A percentile compares a stretch with the other conserved stretches of the same genome.
phyloP scores from a whole-genome alignment of 1,140 invertebrate species.

The Bombus confusus region DNA sequence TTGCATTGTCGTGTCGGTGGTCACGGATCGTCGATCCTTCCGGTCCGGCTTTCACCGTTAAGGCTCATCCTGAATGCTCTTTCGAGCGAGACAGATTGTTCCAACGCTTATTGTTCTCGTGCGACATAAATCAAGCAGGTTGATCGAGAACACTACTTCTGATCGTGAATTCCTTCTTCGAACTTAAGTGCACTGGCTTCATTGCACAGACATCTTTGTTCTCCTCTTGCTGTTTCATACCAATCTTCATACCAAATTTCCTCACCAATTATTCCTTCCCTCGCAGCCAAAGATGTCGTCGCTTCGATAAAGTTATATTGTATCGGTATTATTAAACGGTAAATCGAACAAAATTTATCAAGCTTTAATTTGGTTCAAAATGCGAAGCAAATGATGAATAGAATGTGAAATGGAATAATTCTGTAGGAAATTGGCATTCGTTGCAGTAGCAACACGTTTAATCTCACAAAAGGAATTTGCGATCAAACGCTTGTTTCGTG shows the following conservation, averaged over 20 bases:
- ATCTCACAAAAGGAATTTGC: too few relatives aligned
- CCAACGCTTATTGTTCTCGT: conserved; percentile 59
- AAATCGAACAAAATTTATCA: too few relatives aligned
- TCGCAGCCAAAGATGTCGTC: too few relatives aligned
- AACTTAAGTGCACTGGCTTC: background rate
- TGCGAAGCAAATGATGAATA: too few relatives aligned
- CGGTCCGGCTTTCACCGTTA: conserved; percentile 71
- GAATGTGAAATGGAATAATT: too few relatives aligned
- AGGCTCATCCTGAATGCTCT: conserved; percentile 67
- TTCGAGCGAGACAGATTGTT: conserved; percentile 65
- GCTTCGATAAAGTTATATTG: too few relatives aligned
- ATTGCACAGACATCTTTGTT: background rate
- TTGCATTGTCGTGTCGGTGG: conserved; percentile 58
- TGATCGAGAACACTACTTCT: conserved; percentile 35
- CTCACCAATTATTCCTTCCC: background rate
- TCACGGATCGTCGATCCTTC: conserved; percentile 70
- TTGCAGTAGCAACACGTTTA: too few relatives aligned
- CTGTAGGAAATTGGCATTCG: too few relatives aligned
- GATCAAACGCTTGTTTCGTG: too few relatives aligned
- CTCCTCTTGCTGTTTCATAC: background rate
- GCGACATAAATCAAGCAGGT: conserved; percentile 56
- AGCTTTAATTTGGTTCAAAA: too few relatives aligned
- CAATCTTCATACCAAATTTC: background rate
- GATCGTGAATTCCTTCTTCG: conserved; percentile 44
- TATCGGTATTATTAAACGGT: too few relatives aligned